Evolutionary conservation across 2,113 vertebrate genomes (phyloP).

Genomic region (Cryptotis parvus): DNA sequence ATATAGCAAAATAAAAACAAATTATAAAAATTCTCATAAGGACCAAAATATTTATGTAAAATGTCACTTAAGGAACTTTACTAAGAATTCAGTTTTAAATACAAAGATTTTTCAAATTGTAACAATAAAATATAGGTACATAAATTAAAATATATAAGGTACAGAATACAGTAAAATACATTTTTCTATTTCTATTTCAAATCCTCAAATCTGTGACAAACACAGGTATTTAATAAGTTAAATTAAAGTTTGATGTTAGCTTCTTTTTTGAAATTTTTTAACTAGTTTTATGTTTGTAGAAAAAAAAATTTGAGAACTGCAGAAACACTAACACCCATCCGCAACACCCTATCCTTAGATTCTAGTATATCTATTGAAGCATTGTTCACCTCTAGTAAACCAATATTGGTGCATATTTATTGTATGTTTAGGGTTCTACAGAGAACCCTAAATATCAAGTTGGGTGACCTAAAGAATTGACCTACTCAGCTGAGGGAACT

Average conservation of each 20-base stretch:
- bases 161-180: not conserved
- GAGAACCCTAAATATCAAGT: not conserved
- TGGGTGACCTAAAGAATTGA: not conserved
- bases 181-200: not conserved
- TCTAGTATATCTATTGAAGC: not conserved
- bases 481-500: not conserved
- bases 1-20: not conserved
- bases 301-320: not conserved
- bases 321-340: no score
- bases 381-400: not conserved
- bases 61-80: not conserved
- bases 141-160: not conserved
- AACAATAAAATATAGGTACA: not conserved
- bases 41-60: not conserved
- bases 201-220: not conserved
- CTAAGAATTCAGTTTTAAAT: not conserved
- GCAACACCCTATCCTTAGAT: not conserved
- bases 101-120: conserved; percentile 10
- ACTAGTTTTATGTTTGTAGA: not conserved
- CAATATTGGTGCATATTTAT: not conserved
- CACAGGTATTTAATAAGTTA: not conserved
- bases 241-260: not conserved
- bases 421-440: not conserved
- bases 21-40: not conserved
- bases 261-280: not conserved